Conservation (phyloP, 2,113 vertebrate species). For the Athene cunicularia region DNA sequence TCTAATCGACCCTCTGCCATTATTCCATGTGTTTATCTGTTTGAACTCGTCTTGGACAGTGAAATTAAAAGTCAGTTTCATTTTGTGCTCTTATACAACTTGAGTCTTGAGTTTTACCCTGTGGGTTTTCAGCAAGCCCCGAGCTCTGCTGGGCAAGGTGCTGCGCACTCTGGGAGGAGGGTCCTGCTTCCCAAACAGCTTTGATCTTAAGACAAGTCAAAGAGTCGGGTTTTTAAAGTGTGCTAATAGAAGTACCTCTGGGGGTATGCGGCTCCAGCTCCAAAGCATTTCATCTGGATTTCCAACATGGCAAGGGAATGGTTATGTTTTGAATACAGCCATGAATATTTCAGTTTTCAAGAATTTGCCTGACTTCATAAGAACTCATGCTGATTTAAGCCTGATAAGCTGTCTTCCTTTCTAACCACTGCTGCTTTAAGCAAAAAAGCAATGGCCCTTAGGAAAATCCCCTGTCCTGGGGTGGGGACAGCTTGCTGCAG, state of each 20-base stretch:
- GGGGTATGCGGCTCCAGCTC: background rate
- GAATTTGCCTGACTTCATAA: background rate
- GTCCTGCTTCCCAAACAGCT: background rate
- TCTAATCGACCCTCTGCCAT: background rate
- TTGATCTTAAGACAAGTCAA: background rate
- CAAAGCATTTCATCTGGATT: slow-evolving; percentile 3
- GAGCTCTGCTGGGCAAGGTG: background rate
- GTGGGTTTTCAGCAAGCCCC: background rate
- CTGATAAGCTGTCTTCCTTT: background rate
- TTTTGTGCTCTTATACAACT: background rate
- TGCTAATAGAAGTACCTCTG: background rate
- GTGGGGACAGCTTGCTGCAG: background rate
- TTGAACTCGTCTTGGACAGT: background rate
- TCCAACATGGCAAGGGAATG: background rate
- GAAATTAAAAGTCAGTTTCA: background rate
- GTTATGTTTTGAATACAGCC: background rate
- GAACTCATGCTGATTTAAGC: background rate
- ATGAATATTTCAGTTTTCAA: slow-evolving; percentile 18
- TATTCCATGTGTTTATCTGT: background rate
- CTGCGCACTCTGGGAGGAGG: fast-evolving
- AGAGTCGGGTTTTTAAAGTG: background rate
- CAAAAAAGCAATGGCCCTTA: background rate
- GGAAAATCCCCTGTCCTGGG: background rate
- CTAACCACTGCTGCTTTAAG: background rate
- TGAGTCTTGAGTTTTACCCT: background rate